phyloP scores from a whole-genome alignment of 2,888 invertebrate genomes.

The Catocala sponsa region DNA sequence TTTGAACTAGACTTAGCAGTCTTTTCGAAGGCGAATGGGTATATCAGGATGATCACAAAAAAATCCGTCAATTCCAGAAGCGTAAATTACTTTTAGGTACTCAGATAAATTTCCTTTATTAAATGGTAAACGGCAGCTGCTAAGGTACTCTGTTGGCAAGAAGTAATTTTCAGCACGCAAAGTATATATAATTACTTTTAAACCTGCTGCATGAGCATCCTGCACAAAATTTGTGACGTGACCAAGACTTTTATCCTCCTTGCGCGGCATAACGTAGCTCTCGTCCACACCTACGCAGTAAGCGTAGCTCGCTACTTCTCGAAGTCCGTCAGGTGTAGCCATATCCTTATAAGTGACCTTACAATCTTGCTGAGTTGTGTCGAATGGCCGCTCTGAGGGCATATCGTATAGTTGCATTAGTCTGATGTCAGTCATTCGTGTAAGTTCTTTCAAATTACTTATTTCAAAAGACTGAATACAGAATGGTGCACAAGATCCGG shows the following conservation, averaged over 20 bases:
- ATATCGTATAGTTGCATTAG: constrained; percentile 71
- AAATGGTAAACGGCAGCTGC: constrained; percentile 46
- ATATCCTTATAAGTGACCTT: constrained; percentile 72
- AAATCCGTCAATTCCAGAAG: constrained; percentile 76
- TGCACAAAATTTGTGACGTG: constrained; percentile 69
- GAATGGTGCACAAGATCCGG: constrained; percentile 62
- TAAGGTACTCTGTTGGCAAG: constrained; percentile 70
- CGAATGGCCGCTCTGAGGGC: constrained; percentile 62
- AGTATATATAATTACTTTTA: constrained; percentile 79
- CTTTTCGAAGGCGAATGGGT: constrained; percentile 55
- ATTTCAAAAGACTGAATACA: constrained; percentile 82
- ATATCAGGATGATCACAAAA: constrained; percentile 80
- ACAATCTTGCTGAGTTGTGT: constrained; percentile 64
- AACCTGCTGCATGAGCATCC: constrained; percentile 72
- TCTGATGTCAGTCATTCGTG: constrained; percentile 68
- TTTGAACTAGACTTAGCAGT: constrained; percentile 25
- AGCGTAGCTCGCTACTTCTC: constrained; percentile 75
- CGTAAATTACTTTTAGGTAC: constrained; percentile 71
- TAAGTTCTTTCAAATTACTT: constrained; percentile 72
- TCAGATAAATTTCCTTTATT: constrained; percentile 67
- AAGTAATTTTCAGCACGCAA: constrained; percentile 78
- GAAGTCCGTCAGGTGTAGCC: constrained; percentile 72
- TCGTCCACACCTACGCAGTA: constrained; percentile 79
- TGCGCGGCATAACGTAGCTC: constrained; percentile 74
- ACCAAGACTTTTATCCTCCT: constrained; percentile 63